Base-by-base conservation (phyloP, 2,113 vertebrate species). In the Sinocyclocheilus rhinocerous region DNA sequence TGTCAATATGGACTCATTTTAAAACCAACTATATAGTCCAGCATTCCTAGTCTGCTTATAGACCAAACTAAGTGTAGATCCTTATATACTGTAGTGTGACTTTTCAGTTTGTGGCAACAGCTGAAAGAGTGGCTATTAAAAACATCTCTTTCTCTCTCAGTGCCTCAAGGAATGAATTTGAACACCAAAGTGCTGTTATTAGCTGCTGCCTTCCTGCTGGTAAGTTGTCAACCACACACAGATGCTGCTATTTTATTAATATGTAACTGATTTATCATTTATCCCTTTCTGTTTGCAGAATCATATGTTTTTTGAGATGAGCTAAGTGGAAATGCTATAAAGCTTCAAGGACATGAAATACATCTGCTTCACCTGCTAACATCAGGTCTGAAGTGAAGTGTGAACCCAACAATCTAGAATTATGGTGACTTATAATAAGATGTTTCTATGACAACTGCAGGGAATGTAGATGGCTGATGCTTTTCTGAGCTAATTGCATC, bases 271-370 rank as follows among this genome's bases (percentile, higher is more conserved):
- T 18, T 29, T 7, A 36, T 15, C 6, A 55, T 59, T 45, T 59
- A 2, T 36, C 6, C 77, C 33, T 77, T 1, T 91, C 72, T 88
- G 42, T 90, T 84, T 84, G 0, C 88, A 95, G 94, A 95, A 92
- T 90, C 92, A 93, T 77, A 95, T 94, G 94, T 96, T 94, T 92
- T 96, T 96, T 88, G 93, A 96, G 89, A 94, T 92, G 92, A 96
- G 93, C 90, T 96, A 33, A 72, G 13, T 29, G 18, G 9, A 78
- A 42, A 48, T 70, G 16, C 2, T 15, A 5, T 18, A 15, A 59
- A 61, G 6, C 26, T 50, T 65, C 20, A 4, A 24, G 16, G 65
- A 16, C 59, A 72, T 12, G 4, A 50, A 73, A 36, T 12, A 39
- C 12, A 16, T 72, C 6, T 55, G 24, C 29, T 69, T 29, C 12